Conservation (phyloP, 2,113 vertebrate genomes). For the Paracanthobrama guichenoti region DNA sequence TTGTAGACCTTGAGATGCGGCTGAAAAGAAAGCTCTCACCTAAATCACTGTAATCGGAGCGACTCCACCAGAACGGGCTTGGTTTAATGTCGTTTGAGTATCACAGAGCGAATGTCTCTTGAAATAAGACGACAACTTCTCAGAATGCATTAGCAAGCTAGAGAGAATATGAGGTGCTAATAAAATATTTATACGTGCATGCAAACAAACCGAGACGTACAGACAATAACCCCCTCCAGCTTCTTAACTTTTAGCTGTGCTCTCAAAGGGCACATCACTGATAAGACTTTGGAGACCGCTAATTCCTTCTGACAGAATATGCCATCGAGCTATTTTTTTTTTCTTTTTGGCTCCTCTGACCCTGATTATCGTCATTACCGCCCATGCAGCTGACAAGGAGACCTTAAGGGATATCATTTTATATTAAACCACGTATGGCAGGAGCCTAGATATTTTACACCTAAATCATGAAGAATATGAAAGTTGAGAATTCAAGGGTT, state of each 20-base stretch:
- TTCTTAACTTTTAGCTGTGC: constrained; percentile 22
- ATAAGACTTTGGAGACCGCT: constrained; percentile 67
- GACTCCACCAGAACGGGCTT: neutral
- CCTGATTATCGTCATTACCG: constrained; percentile 75
- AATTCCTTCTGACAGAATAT: constrained; percentile 74
- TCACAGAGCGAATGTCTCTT: constrained; percentile 10
- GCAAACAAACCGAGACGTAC: constrained; percentile 29
- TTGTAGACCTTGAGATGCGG: neutral
- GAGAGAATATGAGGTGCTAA: constrained; percentile 14
- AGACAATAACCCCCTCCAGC: constrained; percentile 43
- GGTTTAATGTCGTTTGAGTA: constrained; percentile 11
- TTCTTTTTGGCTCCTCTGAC: constrained; percentile 59
- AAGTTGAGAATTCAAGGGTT: constrained; percentile 55
- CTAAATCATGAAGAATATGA: constrained; percentile 74
- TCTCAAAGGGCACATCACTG: constrained; percentile 70
- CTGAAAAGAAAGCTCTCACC: constrained; percentile 1
- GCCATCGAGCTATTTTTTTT: constrained; percentile 68
- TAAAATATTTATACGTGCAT: constrained; percentile 5
- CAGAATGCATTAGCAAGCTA: constrained; percentile 9
- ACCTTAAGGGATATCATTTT: constrained; percentile 79
- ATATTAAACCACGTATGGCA: constrained; percentile 72
- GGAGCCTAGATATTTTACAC: constrained; percentile 75
- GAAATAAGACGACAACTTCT: neutral
- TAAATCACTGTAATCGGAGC: neutral
- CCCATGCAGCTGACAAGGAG: constrained; percentile 77